phyloP scores from a whole-genome alignment of 1,140 invertebrate species.

The Monomorium pharaonis region DNA sequence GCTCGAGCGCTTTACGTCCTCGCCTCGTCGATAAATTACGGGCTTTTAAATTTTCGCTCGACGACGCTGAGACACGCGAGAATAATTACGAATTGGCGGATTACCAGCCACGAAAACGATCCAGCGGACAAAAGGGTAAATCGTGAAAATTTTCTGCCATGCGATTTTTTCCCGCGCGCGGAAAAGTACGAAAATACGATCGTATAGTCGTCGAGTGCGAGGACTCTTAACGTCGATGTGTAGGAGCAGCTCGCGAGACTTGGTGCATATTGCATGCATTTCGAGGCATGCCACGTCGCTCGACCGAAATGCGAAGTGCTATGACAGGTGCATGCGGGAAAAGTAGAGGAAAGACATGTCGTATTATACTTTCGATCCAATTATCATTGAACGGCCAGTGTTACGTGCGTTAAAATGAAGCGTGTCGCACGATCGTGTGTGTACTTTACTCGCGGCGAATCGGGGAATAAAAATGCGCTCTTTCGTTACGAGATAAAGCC shows the following conservation, averaged over 20 bases:
- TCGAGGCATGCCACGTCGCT: slow-evolving; percentile 40
- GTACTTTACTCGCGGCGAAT: neutral
- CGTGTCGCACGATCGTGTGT: neutral
- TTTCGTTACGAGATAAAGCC: neutral
- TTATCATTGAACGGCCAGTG: neutral
- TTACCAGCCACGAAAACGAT: neutral
- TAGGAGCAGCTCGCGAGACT: slow-evolving; percentile 28
- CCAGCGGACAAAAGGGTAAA: neutral
- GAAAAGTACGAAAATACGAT: no score
- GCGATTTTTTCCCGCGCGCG: neutral
- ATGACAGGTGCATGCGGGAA: neutral
- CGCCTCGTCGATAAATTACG: slow-evolving; percentile 26
- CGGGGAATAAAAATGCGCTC: neutral
- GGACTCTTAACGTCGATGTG: neutral
- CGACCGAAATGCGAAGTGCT: slow-evolving; percentile 19
- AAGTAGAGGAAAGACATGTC: neutral
- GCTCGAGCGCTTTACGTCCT: neutral
- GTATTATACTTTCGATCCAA: neutral
- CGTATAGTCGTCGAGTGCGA: neutral
- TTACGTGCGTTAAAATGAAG: slow-evolving; percentile 9
- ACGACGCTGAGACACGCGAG: slow-evolving; percentile 6
- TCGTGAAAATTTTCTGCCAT: neutral
- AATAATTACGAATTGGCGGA: slow-evolving; percentile 25
- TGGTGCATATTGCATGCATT: slow-evolving; percentile 28
- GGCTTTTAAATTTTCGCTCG: neutral